Evolutionary conservation across 2,113 vertebrate genomes (phyloP).

Genomic region (Grantiella picta): DNA sequence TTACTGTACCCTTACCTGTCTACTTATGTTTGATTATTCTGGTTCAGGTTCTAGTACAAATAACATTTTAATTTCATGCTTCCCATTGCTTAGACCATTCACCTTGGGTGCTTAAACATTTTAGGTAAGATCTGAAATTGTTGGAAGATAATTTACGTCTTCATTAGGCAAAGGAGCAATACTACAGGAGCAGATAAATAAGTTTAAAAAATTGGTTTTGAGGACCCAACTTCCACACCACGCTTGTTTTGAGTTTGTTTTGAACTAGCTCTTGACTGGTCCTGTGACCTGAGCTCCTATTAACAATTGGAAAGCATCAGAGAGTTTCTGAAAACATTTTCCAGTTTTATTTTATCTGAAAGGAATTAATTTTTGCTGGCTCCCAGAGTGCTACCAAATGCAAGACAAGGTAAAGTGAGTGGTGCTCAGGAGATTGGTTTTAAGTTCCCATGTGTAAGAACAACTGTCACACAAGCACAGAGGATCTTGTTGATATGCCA

Average conservation of each 20-base stretch:
- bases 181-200: background rate
- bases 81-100: background rate
- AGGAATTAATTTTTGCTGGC: background rate
- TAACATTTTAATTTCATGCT: background rate
- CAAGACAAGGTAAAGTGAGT: background rate
- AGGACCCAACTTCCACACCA: background rate
- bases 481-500: background rate
- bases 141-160: background rate
- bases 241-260: background rate
- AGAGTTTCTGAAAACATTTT: background rate
- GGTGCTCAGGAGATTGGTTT: background rate
- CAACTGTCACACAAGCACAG: background rate
- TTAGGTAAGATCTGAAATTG: background rate
- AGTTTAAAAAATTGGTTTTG: background rate
- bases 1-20: background rate
- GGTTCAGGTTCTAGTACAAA: background rate
- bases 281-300: background rate
- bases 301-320: background rate
- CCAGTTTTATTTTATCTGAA: background rate
- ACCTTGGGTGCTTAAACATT: background rate
- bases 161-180: background rate
- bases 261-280: background rate
- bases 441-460: background rate
- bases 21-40: background rate
- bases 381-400: background rate